Percentiles rank a stretch among this genome's conserved stretches.
These are phyloP conservation scores for Trichoplusia ni DNA, from an alignment of 1,140 invertebrate genomes.

Conservation along the genomic window DNA sequence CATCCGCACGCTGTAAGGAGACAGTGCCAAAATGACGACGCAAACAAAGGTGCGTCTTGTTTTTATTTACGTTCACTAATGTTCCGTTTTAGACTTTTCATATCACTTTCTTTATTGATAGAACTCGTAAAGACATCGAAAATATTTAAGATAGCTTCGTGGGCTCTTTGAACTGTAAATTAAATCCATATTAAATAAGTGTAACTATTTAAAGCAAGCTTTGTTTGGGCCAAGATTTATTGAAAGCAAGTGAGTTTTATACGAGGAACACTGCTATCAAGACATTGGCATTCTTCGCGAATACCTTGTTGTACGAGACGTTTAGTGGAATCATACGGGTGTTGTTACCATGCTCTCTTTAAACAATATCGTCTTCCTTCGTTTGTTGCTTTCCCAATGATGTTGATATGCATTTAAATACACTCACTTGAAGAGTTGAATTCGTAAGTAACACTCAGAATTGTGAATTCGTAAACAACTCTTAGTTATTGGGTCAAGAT, in stretches of 20 bases:
- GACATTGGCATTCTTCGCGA: not conserved
- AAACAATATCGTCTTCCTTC: constrained; percentile 1
- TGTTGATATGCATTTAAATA: not conserved
- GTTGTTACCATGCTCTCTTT: not conserved
- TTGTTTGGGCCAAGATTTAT: not conserved
- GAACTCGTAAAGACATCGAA: not conserved
- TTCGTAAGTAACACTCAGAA: too few species aligned
- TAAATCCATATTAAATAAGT: too few species aligned
- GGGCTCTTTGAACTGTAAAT: not conserved
- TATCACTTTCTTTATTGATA: too few species aligned
- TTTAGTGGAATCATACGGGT: not conserved
- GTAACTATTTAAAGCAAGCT: too few species aligned
- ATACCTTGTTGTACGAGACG: not conserved
- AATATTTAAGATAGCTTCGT: not conserved
- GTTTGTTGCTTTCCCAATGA: not conserved
- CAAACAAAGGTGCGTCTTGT: constrained; percentile 45
- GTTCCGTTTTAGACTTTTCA: not conserved
- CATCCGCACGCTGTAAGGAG: constrained; percentile 15
- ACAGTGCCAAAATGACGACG: constrained; percentile 40
- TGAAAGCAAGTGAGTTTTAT: not conserved
- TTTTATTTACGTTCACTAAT: constrained; percentile 40
- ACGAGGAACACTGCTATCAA: not conserved
- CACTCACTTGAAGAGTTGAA: too few species aligned
- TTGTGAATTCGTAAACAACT: too few species aligned
- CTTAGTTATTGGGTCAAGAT: too few species aligned